Conservation (phyloP, 2,888 invertebrate species). For the Adelphocoris suturalis region DNA sequence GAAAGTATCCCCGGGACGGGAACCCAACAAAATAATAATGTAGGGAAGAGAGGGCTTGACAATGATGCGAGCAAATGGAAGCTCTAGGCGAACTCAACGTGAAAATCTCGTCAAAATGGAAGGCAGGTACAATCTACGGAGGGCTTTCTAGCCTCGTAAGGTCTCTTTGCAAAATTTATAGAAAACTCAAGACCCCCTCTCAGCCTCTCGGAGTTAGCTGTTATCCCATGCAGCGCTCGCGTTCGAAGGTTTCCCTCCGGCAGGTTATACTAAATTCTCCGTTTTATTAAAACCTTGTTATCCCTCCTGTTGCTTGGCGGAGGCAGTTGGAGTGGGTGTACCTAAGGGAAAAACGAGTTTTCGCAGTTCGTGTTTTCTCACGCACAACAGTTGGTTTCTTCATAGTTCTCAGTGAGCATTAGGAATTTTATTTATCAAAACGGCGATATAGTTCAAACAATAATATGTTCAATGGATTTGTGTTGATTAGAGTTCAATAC, state of each 20-base stretch:
- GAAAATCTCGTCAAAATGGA: background rate
- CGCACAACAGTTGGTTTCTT: too few relatives aligned
- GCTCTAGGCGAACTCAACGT: background rate
- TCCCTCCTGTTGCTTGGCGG: background rate
- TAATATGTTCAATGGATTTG: too few relatives aligned
- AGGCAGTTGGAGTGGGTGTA: background rate
- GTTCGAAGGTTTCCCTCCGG: background rate
- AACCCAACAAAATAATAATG: too few relatives aligned
- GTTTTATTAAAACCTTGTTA: conserved; percentile 15
- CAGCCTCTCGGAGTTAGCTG: background rate
- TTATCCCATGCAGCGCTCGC: background rate
- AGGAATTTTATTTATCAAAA: too few relatives aligned
- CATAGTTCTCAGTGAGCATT: too few relatives aligned
- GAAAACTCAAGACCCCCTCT: background rate
- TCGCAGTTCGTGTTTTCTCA: background rate
- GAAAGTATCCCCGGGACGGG: too few relatives aligned
- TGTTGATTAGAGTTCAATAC: too few relatives aligned
- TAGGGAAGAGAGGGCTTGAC: background rate
- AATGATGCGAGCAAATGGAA: background rate
- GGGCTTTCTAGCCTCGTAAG: background rate
- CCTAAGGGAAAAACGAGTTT: background rate
- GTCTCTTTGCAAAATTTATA: background rate
- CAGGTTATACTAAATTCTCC: background rate
- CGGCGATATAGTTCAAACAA: too few relatives aligned
- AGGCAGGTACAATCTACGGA: background rate